A percentile compares a stretch with the other conserved stretches of the same genome.
phyloP scores from a whole-genome alignment of 1,140 invertebrate genomes.

The Atta cephalotes region DNA sequence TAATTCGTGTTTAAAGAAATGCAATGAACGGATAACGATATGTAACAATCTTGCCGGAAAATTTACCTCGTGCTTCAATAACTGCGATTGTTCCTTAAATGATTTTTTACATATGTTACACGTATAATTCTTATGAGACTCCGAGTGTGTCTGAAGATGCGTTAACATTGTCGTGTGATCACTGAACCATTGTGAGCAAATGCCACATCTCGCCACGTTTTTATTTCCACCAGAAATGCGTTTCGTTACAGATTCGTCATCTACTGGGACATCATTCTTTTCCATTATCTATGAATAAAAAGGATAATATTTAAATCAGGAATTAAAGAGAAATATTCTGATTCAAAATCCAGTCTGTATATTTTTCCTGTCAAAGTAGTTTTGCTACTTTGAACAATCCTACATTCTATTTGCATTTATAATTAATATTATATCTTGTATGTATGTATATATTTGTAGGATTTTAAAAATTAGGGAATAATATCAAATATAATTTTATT shows the following conservation, averaged over 20 bases:
- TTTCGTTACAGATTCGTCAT: constrained; percentile 70
- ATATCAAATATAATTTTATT: no score
- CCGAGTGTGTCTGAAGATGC: constrained; percentile 80
- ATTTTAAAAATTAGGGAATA: no score
- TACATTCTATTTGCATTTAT: no score
- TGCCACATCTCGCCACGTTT: constrained; percentile 79
- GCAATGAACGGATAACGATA: constrained; percentile 6
- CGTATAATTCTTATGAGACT: constrained; percentile 74
- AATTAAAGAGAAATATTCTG: constrained; percentile 10
- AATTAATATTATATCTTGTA: no score
- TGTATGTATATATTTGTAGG: no score
- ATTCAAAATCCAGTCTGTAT: no score
- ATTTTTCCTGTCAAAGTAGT: no score
- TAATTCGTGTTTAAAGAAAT: constrained; percentile 10
- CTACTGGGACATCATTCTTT: constrained; percentile 59
- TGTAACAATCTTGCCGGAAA: constrained; percentile 2
- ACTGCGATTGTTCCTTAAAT: constrained; percentile 81
- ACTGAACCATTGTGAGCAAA: constrained; percentile 79
- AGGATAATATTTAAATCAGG: not conserved
- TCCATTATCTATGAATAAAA: constrained; percentile 71
- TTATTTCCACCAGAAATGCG: constrained; percentile 67
- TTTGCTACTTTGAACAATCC: no score
- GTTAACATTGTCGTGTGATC: constrained; percentile 80
- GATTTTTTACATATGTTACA: constrained; percentile 79
- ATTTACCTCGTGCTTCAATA: constrained; percentile 79